Conservation (phyloP, 2,888 invertebrate species). For the Melanchra persicariae region DNA sequence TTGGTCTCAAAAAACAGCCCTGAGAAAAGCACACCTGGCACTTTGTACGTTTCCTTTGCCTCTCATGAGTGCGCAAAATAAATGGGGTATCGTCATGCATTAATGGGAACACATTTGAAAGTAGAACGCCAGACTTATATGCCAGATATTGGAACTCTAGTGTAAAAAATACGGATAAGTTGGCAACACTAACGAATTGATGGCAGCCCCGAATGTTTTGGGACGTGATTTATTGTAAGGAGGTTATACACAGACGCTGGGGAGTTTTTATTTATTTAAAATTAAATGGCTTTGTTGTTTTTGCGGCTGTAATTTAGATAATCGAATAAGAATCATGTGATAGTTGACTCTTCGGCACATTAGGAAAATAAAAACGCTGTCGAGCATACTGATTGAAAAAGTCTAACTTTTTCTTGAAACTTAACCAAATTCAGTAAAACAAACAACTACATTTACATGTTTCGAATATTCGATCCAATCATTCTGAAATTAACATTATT, state of each 20-base stretch:
- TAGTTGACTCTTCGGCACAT: neutral
- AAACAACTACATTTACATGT: slow-evolving; percentile 18
- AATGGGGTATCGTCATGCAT: slow-evolving; percentile 53
- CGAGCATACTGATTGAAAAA: too few relatives aligned
- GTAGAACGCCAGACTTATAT: slow-evolving; percentile 43
- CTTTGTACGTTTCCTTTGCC: slow-evolving; percentile 30
- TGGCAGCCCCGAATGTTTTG: slow-evolving; percentile 23
- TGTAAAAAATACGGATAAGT: slow-evolving; percentile 52
- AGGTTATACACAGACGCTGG: slow-evolving; percentile 24
- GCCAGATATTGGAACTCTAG: slow-evolving; percentile 38
- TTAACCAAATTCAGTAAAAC: too few relatives aligned
- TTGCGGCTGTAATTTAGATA: neutral
- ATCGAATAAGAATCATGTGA: neutral
- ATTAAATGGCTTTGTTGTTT: neutral
- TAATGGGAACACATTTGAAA: slow-evolving; percentile 50
- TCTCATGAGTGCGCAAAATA: slow-evolving; percentile 45
- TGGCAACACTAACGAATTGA: slow-evolving; percentile 52
- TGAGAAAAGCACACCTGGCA: slow-evolving; percentile 49
- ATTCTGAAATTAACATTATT: slow-evolving; percentile 15
- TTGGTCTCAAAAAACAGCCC: slow-evolving; percentile 18
- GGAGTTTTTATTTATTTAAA: slow-evolving; percentile 20
- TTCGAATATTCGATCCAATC: slow-evolving; percentile 6
- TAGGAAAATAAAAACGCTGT: too few relatives aligned
- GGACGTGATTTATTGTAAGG: slow-evolving; percentile 42
- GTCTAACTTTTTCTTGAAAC: too few relatives aligned